Evolutionary conservation across 2,888 invertebrate species (phyloP), one percentile per base, ranked within the genome.

Genomic region (Aproaerema taeniolella): DNA sequence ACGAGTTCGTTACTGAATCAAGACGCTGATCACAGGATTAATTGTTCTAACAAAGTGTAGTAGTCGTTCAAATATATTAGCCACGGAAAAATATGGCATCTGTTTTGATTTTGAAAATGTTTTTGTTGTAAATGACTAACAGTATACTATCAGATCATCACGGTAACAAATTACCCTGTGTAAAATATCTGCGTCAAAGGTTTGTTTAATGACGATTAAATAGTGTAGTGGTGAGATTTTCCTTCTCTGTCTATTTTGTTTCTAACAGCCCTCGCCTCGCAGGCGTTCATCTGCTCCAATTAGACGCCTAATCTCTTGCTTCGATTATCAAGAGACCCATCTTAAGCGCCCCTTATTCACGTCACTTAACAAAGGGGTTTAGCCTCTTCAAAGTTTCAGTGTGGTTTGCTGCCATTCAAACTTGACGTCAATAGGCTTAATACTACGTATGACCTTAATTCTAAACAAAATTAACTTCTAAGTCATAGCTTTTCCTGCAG

Each of bases 401-500:
- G 20, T 25, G 9, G 32, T 16, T n/a, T 39, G 38, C 45, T 24
- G 36, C 17, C 29, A 11, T 34, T 34, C 34, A 13, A 34, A 34
- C 34, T 32, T 32, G 17, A 32, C 16, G 24, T 33, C 24, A 33
- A 33, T 24, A 15, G 26, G 5, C 13, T 25, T 25, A 25, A 14
- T 9, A 16, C 35, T 35, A 26, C 26, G n/a, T 8, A 35, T 4
- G n/a, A n/a, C n/a, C 20, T 25, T 33, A 30, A 26, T 9, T 10
- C 38, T 38, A 38, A 34, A 34, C 30, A 36, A 37, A 10, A 15
- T 35, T 15, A 7, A 35, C 9, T 10, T 10, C 15, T 39, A 59
- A 66, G 76, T 90, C 91, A 93, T 74, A 93, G 90, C 80, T 93
- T 93, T 53, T 93, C 92, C 64, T 93, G 93, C 32, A 93, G 79